Percentiles rank a stretch among this genome's conserved stretches.
phyloP scores from a whole-genome alignment of 2,888 invertebrate species.

The Leptopterna dolabrata region DNA sequence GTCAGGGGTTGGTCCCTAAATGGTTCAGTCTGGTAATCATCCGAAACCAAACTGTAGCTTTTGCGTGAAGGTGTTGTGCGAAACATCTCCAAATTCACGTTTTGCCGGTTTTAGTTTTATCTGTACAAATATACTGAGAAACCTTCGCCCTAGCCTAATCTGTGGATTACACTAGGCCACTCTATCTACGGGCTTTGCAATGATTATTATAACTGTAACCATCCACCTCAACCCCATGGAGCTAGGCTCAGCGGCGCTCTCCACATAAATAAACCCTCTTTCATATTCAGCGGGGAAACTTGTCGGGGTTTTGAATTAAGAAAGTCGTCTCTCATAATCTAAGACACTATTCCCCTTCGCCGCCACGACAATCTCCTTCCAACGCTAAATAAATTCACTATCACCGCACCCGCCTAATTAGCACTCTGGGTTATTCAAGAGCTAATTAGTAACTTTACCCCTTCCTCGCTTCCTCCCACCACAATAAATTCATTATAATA shows the following conservation, averaged over 20 bases:
- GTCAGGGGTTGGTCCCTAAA: too few relatives aligned
- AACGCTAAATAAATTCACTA: conserved; percentile 1
- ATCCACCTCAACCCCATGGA: too few relatives aligned
- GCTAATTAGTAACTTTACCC: conserved; percentile 2
- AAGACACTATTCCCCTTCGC: neutral
- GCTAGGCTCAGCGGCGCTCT: neutral
- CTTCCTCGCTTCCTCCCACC: neutral
- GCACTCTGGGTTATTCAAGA: neutral
- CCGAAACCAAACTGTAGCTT: too few relatives aligned
- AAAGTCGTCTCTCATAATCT: neutral
- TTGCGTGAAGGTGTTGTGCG: too few relatives aligned
- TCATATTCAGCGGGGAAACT: neutral
- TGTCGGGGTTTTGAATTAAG: conserved; percentile 2
- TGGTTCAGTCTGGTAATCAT: too few relatives aligned
- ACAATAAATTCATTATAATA: neutral
- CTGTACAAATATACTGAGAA: too few relatives aligned
- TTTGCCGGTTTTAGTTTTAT: too few relatives aligned
- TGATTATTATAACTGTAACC: too few relatives aligned
- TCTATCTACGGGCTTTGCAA: too few relatives aligned
- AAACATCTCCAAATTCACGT: too few relatives aligned
- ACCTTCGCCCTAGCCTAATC: too few relatives aligned
- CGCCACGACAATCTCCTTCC: neutral
- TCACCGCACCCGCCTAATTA: neutral
- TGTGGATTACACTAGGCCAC: too few relatives aligned
- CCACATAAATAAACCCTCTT: neutral